phyloP scores from a whole-genome alignment of 2,113 vertebrate species.

The Cololabis saira region DNA sequence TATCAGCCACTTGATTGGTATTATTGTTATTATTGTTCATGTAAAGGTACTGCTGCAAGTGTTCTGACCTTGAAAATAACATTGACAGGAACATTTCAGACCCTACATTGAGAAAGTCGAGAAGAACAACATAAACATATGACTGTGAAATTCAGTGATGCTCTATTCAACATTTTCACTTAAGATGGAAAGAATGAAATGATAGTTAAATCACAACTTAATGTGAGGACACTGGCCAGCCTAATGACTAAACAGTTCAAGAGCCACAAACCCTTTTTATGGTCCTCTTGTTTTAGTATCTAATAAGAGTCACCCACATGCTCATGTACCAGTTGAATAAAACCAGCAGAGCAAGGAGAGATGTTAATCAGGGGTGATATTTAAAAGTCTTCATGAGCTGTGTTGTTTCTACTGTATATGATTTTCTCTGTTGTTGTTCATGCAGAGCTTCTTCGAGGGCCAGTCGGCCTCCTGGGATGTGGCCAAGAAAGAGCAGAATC shows the following conservation, averaged over 20 bases:
- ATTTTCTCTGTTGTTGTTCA: constrained; percentile 76
- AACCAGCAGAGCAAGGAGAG: background rate
- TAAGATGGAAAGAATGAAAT: constrained; percentile 23
- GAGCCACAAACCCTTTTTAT: constrained; percentile 3
- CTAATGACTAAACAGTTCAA: constrained; percentile 30
- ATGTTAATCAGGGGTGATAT: background rate
- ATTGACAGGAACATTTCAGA: background rate
- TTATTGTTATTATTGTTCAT: background rate
- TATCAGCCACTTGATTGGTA: background rate
- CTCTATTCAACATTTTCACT: constrained; percentile 3
- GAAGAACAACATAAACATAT: background rate
- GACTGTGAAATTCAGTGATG: constrained; percentile 7
- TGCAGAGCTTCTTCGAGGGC: constrained; percentile 99
- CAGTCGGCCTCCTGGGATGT: constrained; percentile 99
- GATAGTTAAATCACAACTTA: constrained; percentile 2
- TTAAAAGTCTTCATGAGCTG: constrained; percentile 28
- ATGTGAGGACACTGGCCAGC: too few species aligned
- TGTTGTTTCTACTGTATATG: constrained; percentile 29
- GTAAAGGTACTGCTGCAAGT: background rate
- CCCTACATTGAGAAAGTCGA: background rate
- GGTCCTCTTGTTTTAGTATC: constrained; percentile 7
- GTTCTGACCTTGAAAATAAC: background rate
- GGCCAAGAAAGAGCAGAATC: constrained; percentile 99
- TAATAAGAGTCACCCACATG: background rate
- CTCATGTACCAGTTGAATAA: background rate